These are phyloP conservation scores for Cryptotis parvus DNA, from an alignment of 2,113 vertebrate species.

Conservation along the genomic window DNA sequence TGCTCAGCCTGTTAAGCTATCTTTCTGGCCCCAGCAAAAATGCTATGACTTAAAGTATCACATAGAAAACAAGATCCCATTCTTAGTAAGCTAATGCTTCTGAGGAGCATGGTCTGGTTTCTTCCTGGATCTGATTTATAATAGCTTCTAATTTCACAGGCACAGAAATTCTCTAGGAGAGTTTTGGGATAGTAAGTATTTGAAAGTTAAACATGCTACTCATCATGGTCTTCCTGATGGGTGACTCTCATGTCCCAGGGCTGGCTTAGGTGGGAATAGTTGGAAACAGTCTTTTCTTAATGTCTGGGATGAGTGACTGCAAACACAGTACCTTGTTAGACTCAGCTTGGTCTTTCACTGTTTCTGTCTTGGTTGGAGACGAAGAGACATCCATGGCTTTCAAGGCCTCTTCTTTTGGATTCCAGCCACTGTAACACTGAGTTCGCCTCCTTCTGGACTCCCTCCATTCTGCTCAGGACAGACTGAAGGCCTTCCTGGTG, in stretches of 20 bases:
- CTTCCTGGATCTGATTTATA: constrained; percentile 45
- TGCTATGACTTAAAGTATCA: neutral
- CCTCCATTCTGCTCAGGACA: constrained; percentile 89
- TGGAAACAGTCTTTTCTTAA: neutral
- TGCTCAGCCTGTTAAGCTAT: no score
- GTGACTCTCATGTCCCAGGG: neutral
- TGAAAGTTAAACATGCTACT: neutral
- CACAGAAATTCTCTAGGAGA: constrained; percentile 44
- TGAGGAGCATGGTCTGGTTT: neutral
- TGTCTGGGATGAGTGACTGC: rapidly evolving
- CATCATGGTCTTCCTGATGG: neutral
- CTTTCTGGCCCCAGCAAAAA: neutral
- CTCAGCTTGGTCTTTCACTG: constrained; percentile 92
- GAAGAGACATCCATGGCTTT: constrained; percentile 86
- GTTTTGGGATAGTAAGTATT: neutral
- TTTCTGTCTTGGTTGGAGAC: constrained; percentile 93
- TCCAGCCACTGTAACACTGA: constrained; percentile 91
- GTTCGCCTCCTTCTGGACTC: constrained; percentile 88
- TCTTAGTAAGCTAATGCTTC: neutral
- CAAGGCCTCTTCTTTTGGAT: constrained; percentile 90
- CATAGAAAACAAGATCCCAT: constrained; percentile 25
- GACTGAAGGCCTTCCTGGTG: constrained; percentile 88
- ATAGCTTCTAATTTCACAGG: constrained; percentile 42
- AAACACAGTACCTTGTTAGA: constrained; percentile 93
- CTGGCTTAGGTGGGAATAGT: neutral